Conservation (phyloP, 2,797 vertebrate species). For the Sitta carolinensis region DNA sequence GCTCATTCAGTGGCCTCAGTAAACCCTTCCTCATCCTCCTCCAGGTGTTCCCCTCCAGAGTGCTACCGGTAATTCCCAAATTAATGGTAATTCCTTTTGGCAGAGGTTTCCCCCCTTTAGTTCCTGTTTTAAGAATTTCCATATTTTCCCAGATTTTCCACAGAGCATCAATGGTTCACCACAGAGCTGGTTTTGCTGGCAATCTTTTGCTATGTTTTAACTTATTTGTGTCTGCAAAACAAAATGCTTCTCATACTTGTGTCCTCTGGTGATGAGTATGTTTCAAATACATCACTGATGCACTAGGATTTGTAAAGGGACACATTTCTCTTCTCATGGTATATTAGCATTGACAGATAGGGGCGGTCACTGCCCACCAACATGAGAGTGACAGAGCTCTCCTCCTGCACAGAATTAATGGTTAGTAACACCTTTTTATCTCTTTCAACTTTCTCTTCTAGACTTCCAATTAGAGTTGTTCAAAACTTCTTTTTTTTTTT, state of each 20-base stretch:
- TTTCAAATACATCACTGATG: background rate
- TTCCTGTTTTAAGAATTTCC: background rate
- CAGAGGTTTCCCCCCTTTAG: background rate
- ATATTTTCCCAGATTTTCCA: background rate
- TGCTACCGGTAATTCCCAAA: background rate
- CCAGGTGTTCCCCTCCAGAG: background rate
- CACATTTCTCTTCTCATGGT: background rate
- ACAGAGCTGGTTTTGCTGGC: background rate
- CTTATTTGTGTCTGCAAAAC: background rate
- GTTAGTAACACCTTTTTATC: background rate
- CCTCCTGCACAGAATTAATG: background rate
- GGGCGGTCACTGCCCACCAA: background rate
- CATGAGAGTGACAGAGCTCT: background rate
- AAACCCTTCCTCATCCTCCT: background rate
- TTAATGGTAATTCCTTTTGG: background rate
- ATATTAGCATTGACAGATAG: background rate
- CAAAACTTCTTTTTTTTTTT: background rate
- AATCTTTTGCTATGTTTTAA: background rate
- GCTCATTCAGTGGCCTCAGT: background rate
- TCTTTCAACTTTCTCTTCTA: background rate
- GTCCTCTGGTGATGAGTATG: background rate
- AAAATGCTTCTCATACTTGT: background rate
- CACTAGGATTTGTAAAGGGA: background rate
- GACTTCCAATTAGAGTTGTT: background rate
- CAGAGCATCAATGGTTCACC: background rate